Evolutionary conservation across 92 coral and sea anemone genomes (phyloP), one percentile per base, ranked within the genome.

Genomic region (Siderastrea radians): DNA sequence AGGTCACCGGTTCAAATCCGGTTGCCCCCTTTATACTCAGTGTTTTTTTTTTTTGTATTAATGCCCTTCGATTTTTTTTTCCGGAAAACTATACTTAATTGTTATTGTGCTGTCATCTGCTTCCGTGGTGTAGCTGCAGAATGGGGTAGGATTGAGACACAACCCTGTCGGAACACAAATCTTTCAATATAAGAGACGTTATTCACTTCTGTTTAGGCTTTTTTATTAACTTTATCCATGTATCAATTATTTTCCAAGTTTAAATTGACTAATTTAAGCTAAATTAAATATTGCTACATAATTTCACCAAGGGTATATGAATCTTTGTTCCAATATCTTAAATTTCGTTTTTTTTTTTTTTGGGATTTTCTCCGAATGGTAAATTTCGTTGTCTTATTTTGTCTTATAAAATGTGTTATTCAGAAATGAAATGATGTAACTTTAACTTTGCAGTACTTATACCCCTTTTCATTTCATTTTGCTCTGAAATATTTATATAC

Each of bases 1-100:
- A 92, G 94, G 94, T 92, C 93, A 72, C 58, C 59, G 58, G 77
- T 49, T 72, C 76, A 14, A 72, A 3, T 57, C 76, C 76, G 76
- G 76, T 14, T 72, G 57, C 52, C 58, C 76, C 76, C 57, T 72
- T 72, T 0, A 26, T 26, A 26, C 38, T 26, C 38, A n/a, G n/a
- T 0, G 38, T 46, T 68, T 68, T 68, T 43, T 68, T 43, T 69
- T 45, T 44, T 1, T n/a, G n/a, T n/a, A n/a, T n/a, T 26, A 26
- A 26, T 26, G 38, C 38, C 38, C 38, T 26, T 26, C 38, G 38
- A 26, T 19, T 68, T 68, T 38, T 4, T 43, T 68, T n/a, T n/a
- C n/a, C n/a, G n/a, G 10, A 57, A 57, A 57, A 8, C 2, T 6
- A 11, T 15, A 58, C 15, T 58, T 58, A 3, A 15, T n/a, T 26